These are phyloP conservation scores for Oostethus manadensis DNA, from an alignment of 2,113 vertebrate species.

Conservation along the genomic window DNA sequence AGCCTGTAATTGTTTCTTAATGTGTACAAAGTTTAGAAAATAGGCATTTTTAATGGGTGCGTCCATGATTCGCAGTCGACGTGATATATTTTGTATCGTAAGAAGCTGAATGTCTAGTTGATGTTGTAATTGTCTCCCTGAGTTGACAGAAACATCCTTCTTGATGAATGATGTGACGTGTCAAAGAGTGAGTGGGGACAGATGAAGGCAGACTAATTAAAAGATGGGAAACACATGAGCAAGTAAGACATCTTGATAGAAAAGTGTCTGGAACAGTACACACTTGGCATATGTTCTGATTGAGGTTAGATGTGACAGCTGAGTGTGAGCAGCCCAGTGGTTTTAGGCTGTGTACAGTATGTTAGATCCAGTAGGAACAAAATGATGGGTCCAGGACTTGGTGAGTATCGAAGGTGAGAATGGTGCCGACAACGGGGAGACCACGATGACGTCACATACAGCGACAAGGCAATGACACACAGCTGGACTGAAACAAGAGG, in stretches of 20 bases:
- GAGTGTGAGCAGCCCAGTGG: no score
- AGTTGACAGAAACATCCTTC: neutral
- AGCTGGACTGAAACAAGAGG: conserved; percentile 17
- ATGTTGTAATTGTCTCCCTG: neutral
- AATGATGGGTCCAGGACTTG: neutral
- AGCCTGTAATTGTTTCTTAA: no score
- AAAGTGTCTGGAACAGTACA: conserved; percentile 21
- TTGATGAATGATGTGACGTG: neutral
- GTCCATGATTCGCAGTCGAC: neutral
- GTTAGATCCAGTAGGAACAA: neutral
- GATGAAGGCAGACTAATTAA: conserved; percentile 14
- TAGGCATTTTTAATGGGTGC: no score
- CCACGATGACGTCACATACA: neutral
- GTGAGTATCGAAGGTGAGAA: neutral
- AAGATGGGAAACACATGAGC: conserved; percentile 39
- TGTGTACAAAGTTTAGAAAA: no score
- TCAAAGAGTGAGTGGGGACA: neutral
- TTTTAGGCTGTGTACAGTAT: neutral
- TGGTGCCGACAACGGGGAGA: neutral
- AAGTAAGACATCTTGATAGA: conserved; percentile 28
- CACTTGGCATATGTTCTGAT: neutral
- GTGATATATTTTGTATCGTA: neutral
- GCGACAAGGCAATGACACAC: conserved; percentile 13
- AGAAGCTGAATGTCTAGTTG: neutral
- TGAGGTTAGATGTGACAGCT: conserved; percentile 1